phyloP scores from a whole-genome alignment of 2,888 invertebrate genomes.

The Deroplatys truncata region DNA sequence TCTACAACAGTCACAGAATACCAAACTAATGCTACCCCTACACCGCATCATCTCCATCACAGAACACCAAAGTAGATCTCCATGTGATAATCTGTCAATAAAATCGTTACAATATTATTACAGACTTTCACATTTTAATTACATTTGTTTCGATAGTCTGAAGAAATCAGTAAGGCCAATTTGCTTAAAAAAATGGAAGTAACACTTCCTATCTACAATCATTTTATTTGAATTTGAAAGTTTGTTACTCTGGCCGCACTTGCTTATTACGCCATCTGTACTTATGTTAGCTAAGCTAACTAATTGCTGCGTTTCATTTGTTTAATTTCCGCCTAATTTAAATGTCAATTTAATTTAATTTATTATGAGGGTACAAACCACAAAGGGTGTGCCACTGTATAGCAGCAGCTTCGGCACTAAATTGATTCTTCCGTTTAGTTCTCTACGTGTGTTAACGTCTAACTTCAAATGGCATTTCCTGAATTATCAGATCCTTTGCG shows the following conservation, averaged over 20 bases:
- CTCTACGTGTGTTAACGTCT: background rate
- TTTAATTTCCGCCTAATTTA: conserved; percentile 9
- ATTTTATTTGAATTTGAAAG: background rate
- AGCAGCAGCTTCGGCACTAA: background rate
- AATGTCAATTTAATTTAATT: conserved; percentile 17
- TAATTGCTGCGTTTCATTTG: background rate
- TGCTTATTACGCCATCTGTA: background rate
- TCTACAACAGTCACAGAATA: background rate
- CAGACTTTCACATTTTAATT: background rate
- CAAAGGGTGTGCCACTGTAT: background rate
- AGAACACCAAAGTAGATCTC: too few species aligned
- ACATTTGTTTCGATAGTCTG: background rate
- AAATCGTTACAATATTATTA: background rate
- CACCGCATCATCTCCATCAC: too few species aligned
- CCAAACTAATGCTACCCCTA: too few species aligned
- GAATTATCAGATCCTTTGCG: background rate
- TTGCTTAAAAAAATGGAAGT: background rate
- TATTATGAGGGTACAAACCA: background rate
- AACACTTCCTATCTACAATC: background rate
- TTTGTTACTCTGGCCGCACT: too few species aligned
- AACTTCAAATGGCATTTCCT: background rate
- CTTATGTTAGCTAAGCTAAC: too few species aligned
- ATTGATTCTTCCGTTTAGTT: background rate
- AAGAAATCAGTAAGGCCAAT: background rate
- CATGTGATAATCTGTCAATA: too few species aligned